Evolutionary conservation across 2,797 vertebrate species (phyloP), one percentile per base, ranked within the genome.

Genomic region (Oreochromis grahami): DNA sequence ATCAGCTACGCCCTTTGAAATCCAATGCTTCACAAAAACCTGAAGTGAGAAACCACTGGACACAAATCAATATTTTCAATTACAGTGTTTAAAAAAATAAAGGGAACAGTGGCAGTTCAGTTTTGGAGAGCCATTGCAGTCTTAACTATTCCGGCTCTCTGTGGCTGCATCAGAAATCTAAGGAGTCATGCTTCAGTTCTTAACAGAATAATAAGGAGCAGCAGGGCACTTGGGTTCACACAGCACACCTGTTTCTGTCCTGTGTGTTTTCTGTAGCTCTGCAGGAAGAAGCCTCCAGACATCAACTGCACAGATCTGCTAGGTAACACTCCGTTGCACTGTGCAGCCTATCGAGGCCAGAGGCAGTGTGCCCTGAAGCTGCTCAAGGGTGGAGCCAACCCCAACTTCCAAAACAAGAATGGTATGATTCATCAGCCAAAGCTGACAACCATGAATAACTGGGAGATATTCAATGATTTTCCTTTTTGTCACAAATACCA

Each of bases 241-340:
- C 43, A 65, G 50, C 29, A 36, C 70, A 36, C 85, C 60, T 85
- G 72, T 84, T 79, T 45, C 52, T 79, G 9, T 86, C 15, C 11
- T 72, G 13, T 86, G 15, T 81, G 65, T 90, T 56, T 3, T 2
- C 52, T 88, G 26, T 56, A 99, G 98, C 95, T 99, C 86, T 97
- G 97, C 95, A 97, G 94, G 87, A 97, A 97, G 81, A 98, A 96
- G 84, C 96, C 97, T 58, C 97, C 97, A 41, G 94, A 98, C 85
- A 96, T 99, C 77, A 97, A 97, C 94, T 99, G 98, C 89, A 96
- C 91, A 3, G 98, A 99, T 92, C 97, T 97, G 91, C 92, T 99
- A 95, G 98, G 98, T 50, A 99, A 99, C 92, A 99, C 98, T 0
- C 98, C 98, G 1, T 91, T 99, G 89, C 98, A 99, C 85, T 99